phyloP scores from a whole-genome alignment of 2,113 vertebrate genomes.

The Colossoma macropomum region DNA sequence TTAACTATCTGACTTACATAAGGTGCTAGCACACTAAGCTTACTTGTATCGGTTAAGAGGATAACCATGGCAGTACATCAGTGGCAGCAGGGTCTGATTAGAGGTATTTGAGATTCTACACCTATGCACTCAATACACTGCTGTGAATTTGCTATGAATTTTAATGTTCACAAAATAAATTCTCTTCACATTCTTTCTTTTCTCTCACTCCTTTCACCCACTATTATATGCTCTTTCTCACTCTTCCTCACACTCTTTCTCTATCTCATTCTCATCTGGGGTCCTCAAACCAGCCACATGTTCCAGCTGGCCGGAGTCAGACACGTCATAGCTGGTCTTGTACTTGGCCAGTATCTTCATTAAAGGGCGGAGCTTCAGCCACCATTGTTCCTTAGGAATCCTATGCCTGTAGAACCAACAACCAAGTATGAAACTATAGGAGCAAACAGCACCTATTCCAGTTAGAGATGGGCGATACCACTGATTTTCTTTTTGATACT shows the following conservation, averaged over 20 bases:
- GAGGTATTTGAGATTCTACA: constrained; percentile 5
- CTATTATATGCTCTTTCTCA: not conserved
- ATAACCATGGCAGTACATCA: not conserved
- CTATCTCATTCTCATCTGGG: constrained; percentile 70
- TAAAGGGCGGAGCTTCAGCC: constrained; percentile 93
- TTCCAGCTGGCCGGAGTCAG: constrained; percentile 87
- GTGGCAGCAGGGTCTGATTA: not conserved
- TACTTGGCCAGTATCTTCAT: constrained; percentile 99
- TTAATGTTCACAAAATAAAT: not conserved
- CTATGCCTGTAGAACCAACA: constrained; percentile 81
- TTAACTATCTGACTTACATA: not conserved
- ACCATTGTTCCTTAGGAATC: constrained; percentile 97
- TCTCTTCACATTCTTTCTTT: not conserved
- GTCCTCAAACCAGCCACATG: constrained; percentile 74
- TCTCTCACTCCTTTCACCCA: not conserved
- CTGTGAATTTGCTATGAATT: constrained; percentile 64
- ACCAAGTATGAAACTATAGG: not conserved
- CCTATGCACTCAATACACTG: constrained; percentile 6
- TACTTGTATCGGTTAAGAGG: not conserved
- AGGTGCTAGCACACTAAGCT: not conserved
- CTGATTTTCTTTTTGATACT: too few species aligned
- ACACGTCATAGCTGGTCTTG: constrained; percentile 91
- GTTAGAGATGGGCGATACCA: too few species aligned
- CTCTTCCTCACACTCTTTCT: constrained; percentile 5
- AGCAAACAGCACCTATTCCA: too few species aligned